These are phyloP conservation scores for Anhinga anhinga DNA, from an alignment of 2,113 vertebrate species.

Conservation along the genomic window DNA sequence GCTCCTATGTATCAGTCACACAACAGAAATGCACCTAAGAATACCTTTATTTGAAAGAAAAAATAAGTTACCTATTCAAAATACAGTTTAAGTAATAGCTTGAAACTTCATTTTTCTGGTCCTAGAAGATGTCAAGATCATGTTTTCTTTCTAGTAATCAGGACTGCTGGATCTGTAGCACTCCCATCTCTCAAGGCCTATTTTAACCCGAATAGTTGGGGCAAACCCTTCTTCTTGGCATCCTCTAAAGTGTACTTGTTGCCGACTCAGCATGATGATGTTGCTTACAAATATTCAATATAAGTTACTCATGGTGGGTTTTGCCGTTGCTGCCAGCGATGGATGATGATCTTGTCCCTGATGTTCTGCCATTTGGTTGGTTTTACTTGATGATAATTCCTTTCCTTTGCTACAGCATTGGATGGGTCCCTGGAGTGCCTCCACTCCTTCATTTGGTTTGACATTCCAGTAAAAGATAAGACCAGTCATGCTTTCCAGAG, in stretches of 20 bases:
- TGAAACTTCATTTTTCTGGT: not conserved
- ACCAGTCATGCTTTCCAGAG: not conserved
- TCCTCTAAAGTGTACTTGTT: not conserved
- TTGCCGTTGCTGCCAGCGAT: not conserved
- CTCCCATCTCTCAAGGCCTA: not conserved
- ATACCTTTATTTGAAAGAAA: not conserved
- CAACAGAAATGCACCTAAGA: not conserved
- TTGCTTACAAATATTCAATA: not conserved
- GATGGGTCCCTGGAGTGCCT: not conserved
- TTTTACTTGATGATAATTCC: not conserved
- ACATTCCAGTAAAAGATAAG: not conserved
- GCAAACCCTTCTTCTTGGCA: not conserved
- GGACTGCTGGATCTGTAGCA: not conserved
- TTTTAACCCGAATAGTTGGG: not conserved
- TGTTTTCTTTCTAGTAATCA: not conserved
- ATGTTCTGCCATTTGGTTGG: not conserved
- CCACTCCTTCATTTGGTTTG: not conserved
- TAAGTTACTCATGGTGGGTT: not conserved
- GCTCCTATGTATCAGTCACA: not conserved
- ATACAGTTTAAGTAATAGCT: not conserved
- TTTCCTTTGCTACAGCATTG: constrained; percentile 5
- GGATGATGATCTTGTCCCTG: not conserved
- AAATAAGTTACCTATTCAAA: not conserved
- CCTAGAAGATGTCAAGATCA: not conserved
- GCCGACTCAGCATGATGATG: not conserved